Evolutionary conservation across 2,888 invertebrate genomes (phyloP).

Genomic region (Drosophila trichaetosa): DNA sequence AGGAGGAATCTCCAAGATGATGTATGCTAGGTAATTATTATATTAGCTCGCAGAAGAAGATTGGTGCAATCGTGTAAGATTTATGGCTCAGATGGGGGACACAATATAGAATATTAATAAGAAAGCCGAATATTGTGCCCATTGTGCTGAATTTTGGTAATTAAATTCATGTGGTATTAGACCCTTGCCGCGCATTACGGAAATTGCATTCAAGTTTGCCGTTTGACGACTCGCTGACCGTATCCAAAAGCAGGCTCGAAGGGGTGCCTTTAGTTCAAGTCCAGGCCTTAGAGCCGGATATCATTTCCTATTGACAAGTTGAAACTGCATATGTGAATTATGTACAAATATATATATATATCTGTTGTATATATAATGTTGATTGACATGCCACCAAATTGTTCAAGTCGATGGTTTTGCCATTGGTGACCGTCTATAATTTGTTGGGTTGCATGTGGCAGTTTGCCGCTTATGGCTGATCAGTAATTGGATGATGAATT

Average conservation of each 20-base stretch:
- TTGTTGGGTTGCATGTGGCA: conserved; percentile 3
- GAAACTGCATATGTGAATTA: conserved; percentile 11
- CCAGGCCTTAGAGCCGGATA: not conserved
- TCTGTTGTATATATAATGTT: not conserved
- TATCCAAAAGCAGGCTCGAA: conserved; percentile 12
- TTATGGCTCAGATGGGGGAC: not conserved
- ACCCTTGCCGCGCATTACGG: conserved; percentile 65
- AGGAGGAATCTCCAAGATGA: not conserved
- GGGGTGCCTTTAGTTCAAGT: not conserved
- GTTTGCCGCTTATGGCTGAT: conserved; percentile 1
- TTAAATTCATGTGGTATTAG: conserved; percentile 75
- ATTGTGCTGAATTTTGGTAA: conserved; percentile 62
- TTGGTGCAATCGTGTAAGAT: not conserved
- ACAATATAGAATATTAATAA: not conserved
- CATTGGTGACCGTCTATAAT: conserved; percentile 24
- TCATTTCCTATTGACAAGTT: conserved; percentile 64
- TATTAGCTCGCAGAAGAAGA: not conserved
- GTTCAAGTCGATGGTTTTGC: conserved; percentile 26
- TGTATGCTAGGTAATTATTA: not conserved
- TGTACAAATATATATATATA: not conserved
- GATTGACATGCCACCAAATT: conserved; percentile 37
- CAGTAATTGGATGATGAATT: conserved; percentile 18
- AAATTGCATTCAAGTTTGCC: conserved; percentile 74
- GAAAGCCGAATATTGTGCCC: not conserved
- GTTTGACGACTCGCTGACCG: conserved; percentile 32